Evolutionary conservation across 2,113 vertebrate species (phyloP), one percentile per base, ranked within the genome.

Genomic region (Zosterops borbonicus): DNA sequence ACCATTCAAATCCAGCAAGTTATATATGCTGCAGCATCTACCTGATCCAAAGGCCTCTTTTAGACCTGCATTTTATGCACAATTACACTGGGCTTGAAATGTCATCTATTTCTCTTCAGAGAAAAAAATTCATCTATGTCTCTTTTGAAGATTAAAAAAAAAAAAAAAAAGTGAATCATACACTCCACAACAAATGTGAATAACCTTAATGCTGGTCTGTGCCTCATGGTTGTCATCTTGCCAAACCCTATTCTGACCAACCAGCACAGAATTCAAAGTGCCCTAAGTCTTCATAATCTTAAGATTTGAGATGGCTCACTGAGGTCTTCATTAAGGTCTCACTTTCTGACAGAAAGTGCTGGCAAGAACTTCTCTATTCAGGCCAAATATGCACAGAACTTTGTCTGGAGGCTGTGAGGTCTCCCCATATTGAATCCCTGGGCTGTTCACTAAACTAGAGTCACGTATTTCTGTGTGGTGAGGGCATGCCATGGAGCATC

Each of bases 401-500:
- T 65, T 24, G 6, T 21, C 62, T 73, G 58, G 42, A 80, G 68
- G 46, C 41, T 73, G 28, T 47, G 46, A 83, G 85, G 35, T 74
- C 53, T 70, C 85, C 59, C 21, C 47, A 59, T 3, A 1, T 35
- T 4, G 0, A 65, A 82, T 65, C 52, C 47, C 44, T 53, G 71
- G 39, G 83, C 67, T 89, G 76, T 49, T 84, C 65, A 56, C 75
- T 79, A 56, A 94, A 75, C 77, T 59, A 12, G 0, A 69, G 79
- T 63, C 87, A 95, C 94, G 14, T 76, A 93, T 68, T 94, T 94
- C 80, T 65, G 62, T 84, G 95, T 75, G 65, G 95, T 84, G 52
- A 90, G 83, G 73, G 44, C 92, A 90, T 35, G 37, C 90, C 74
- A 58, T 71, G 90, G 49, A 67, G 74, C 31, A 80, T 90, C 83